phyloP scores from a whole-genome alignment of 2,797 vertebrate species.

The Semotilus atromaculatus region DNA sequence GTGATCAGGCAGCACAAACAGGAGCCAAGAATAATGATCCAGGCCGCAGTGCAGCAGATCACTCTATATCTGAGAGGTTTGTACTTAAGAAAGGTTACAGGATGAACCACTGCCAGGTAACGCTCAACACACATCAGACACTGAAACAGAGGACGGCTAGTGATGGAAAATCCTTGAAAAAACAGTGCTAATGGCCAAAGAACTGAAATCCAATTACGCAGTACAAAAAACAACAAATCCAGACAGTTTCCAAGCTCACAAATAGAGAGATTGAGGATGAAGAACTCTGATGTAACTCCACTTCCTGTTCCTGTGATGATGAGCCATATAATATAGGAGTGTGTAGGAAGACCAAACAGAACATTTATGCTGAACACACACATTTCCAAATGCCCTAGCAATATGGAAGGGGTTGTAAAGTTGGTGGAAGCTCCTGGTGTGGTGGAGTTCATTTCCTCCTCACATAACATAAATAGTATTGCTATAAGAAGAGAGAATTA shows the following conservation, averaged over 20 bases:
- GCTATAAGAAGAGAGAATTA: background rate
- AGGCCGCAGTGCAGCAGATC: background rate
- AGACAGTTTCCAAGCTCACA: background rate
- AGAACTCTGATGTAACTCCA: conserved; percentile 5
- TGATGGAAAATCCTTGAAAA: rapidly evolving
- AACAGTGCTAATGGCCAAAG: rapidly evolving
- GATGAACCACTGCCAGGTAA: conserved; percentile 32
- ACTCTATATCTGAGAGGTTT: conserved; percentile 31
- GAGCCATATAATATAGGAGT: conserved; percentile 8
- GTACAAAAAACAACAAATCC: background rate
- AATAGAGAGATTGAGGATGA: conserved; percentile 3
- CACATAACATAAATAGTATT: background rate
- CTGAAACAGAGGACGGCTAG: background rate
- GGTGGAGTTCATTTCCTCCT: background rate
- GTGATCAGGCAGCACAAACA: background rate
- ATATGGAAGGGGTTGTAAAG: background rate
- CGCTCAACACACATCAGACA: conserved; percentile 5
- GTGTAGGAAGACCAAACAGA: conserved; percentile 11
- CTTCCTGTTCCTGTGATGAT: conserved; percentile 8
- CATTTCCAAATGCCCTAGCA: background rate
- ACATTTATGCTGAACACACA: background rate
- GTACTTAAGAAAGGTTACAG: conserved; percentile 8
- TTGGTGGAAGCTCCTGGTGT: background rate
- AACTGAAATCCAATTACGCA: background rate
- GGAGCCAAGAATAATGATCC: background rate